Conservation (phyloP, 2,113 vertebrate genomes). For the Heterochromis multidens region DNA sequence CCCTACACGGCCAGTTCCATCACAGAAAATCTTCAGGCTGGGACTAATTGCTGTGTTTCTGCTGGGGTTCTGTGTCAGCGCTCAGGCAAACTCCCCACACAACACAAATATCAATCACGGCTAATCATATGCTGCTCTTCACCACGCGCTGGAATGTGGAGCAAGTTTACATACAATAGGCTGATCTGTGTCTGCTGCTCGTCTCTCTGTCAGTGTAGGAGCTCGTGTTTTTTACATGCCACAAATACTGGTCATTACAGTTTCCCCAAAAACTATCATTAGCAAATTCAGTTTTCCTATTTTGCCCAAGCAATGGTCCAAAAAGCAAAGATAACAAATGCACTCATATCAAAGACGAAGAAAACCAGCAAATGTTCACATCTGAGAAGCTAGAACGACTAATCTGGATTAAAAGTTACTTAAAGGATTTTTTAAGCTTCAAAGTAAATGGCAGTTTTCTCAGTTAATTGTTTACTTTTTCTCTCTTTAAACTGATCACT, state of each 20-base stretch:
- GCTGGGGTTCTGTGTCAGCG: constrained; percentile 43
- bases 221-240: not conserved
- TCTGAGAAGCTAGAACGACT: not conserved
- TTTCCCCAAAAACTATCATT: not conserved
- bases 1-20: constrained; percentile 52
- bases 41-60: constrained; percentile 66
- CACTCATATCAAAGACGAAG: not conserved
- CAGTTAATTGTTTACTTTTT: not conserved
- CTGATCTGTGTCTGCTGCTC: not conserved
- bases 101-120: constrained; percentile 57
- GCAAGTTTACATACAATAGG: not conserved
- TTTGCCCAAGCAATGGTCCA: not conserved
- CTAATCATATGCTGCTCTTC: constrained; percentile 49
- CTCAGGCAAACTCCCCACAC: constrained; percentile 48
- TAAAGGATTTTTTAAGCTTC: not conserved
- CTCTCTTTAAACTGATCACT: not conserved
- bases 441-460: not conserved
- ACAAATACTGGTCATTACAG: not conserved
- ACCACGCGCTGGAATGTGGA: constrained; percentile 2
- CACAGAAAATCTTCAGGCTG: constrained; percentile 23
- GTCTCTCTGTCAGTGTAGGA: not conserved
- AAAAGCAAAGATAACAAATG: not conserved
- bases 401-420: not conserved
- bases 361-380: not conserved
- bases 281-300: not conserved